These are phyloP conservation scores for Toxostoma redivivum DNA, from an alignment of 2,113 vertebrate genomes.

Conservation along the genomic window DNA sequence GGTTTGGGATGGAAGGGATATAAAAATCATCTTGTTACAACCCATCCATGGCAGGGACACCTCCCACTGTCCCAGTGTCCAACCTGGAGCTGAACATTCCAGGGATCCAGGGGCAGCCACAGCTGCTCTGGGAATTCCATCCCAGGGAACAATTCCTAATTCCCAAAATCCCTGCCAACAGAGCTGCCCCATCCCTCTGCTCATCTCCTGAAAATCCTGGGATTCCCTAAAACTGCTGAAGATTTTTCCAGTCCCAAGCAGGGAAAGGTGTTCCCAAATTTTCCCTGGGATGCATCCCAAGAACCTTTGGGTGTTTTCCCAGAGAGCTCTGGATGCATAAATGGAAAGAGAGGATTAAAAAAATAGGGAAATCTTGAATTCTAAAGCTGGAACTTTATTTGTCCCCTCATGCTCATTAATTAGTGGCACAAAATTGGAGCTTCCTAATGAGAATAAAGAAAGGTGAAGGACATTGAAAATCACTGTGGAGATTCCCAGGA, in stretches of 20 bases:
- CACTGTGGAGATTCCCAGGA: not conserved
- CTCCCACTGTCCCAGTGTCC: not conserved
- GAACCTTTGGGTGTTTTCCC: not conserved
- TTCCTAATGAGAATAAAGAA: not conserved
- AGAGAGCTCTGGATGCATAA: not conserved
- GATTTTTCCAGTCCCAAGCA: not conserved
- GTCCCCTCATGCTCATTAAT: not conserved
- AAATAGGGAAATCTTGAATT: not conserved
- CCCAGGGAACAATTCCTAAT: not conserved
- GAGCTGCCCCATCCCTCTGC: not conserved
- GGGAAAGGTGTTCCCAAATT: not conserved
- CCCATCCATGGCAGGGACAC: not conserved
- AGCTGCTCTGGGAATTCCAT: not conserved
- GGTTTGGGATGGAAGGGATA: not conserved
- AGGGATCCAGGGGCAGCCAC: not conserved
- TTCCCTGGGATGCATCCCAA: not conserved
- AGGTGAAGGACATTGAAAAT: not conserved
- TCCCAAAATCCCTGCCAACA: not conserved
- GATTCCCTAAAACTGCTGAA: not conserved
- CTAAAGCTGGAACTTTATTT: not conserved
- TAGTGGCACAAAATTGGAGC: not conserved
- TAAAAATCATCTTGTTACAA: rapidly evolving
- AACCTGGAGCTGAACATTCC: not conserved
- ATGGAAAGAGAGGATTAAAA: not conserved
- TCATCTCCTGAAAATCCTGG: not conserved